A percentile compares a stretch with the other conserved stretches of the same genome.
Evolutionary conservation across 1,140 invertebrate species (phyloP).

Genomic region (Gerris buenoi): DNA sequence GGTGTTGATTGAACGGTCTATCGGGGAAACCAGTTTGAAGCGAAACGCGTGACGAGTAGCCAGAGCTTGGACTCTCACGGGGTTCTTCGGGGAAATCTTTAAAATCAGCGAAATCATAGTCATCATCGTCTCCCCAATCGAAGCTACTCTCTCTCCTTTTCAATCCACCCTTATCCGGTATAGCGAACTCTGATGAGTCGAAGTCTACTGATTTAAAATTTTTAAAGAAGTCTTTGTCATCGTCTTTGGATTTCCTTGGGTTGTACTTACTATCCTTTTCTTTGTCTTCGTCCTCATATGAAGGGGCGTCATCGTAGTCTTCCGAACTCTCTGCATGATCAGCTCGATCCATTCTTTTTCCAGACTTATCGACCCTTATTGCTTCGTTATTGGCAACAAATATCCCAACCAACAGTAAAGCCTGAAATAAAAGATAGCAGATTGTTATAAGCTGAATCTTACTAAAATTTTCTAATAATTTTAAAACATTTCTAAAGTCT

Average conservation of each 20-base stretch:
- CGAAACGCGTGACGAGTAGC: neutral
- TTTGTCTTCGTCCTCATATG: neutral
- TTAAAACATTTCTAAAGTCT: too few species aligned
- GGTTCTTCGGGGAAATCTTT: neutral
- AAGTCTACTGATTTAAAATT: neutral
- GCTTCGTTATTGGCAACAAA: neutral
- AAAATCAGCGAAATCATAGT: neutral
- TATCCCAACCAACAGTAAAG: neutral
- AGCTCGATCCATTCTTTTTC: neutral
- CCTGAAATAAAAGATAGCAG: neutral
- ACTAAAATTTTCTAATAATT: too few species aligned
- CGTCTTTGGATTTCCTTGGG: neutral
- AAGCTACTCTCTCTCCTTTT: neutral
- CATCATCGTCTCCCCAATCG: neutral
- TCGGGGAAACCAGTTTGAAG: neutral
- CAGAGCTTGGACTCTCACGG: neutral
- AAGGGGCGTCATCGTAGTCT: neutral
- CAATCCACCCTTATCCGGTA: neutral
- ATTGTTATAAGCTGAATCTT: too few species aligned
- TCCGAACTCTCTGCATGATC: neutral
- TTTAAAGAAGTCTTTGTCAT: neutral
- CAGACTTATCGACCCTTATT: neutral
- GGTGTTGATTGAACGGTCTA: neutral
- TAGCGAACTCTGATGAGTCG: neutral
- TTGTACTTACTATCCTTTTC: neutral